Base-by-base conservation (phyloP, 2,113 vertebrate genomes). In the Campylomormyrus numenius region DNA sequence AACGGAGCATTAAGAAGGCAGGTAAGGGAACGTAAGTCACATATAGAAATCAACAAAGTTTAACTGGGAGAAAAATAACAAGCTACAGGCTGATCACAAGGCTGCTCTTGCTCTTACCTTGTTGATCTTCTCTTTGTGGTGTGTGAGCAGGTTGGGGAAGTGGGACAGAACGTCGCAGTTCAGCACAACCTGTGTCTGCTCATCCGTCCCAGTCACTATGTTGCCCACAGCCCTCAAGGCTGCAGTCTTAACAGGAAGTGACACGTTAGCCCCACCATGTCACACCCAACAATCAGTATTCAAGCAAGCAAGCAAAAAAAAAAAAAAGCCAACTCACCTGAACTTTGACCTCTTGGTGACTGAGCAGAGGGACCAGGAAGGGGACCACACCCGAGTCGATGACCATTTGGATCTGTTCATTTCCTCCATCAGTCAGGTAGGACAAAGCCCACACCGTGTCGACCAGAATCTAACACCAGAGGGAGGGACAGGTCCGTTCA, bases 401-500 rank as follows among this genome's bases (percentile, higher is more conserved):
- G 92, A 99, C 98, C 98, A 99, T 99, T 94, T 99, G 98, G 96
- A 99, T 99, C 94, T 99, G 98, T 90, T 99, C 98, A 50, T 99
- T 99, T 70, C 98, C 98, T 70, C 98, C 98, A 10, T 99, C 98
- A 92, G 98, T 99, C 95, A 99, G 95, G 93, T 99, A 99, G 48
- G 98, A 99, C 93, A 99, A 95, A 93, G 98, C 98, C 98, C 98
- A 99, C 93, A 99, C 98, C n/a, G 98, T 99, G 94, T 99, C 98
- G 93, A 99, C 98, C 58, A 99, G 96, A 92, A 99, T 99, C 98
- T 99, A 90, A 70, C 90, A 58, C 48, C 53, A 93, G 90, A 58
- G 92, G 56, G 90, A 87, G 15, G n/a, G 3, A 70, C 27, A 31
- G 89, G 87, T 24, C n/a, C 42, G 0, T 5, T 10, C 88, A 52